phyloP scores from a whole-genome alignment of 2,797 vertebrate genomes.

The Neostethus bicornis region DNA sequence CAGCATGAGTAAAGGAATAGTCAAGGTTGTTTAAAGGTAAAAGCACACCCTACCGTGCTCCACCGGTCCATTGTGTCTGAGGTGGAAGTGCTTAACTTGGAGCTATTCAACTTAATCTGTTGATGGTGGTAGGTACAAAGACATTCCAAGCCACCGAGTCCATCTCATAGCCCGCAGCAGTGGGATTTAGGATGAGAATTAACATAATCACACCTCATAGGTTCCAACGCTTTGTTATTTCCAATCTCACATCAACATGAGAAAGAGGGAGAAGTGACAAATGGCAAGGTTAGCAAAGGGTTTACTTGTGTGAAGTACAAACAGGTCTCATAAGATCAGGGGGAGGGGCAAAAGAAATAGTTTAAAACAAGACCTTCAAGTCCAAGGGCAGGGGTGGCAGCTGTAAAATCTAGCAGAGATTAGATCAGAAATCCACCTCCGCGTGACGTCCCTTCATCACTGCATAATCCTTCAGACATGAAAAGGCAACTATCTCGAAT shows the following conservation, averaged over 20 bases:
- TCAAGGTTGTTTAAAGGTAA: conserved; percentile 57
- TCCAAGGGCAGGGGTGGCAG: conserved; percentile 58
- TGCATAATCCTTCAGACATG: conserved; percentile 70
- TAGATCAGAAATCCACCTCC: conserved; percentile 62
- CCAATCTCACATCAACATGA: conserved; percentile 34
- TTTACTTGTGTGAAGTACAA: conserved; percentile 30
- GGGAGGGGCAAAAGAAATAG: conserved; percentile 1
- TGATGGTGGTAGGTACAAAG: conserved; percentile 2
- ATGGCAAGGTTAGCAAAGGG: conserved; percentile 10
- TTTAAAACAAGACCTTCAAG: conserved; percentile 41
- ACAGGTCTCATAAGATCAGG: conserved; percentile 3
- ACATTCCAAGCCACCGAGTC: conserved; percentile 17
- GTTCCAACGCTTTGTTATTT: conserved; percentile 50
- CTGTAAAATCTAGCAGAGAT: conserved; percentile 50
- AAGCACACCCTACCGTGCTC: conserved; percentile 29
- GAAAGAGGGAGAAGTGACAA: conserved; percentile 22
- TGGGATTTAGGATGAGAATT: conserved; percentile 59
- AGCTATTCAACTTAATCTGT: conserved; percentile 13
- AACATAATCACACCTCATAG: conserved; percentile 64
- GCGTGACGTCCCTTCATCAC: conserved; percentile 65
- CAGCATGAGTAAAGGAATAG: conserved; percentile 26
- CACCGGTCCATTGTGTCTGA: conserved; percentile 20
- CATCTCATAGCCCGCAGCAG: conserved; percentile 53
- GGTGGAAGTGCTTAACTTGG: conserved; percentile 8
- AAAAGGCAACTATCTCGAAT: conserved; percentile 66